phyloP scores from a whole-genome alignment of 2,888 invertebrate species.

The Mamestra brassicae region DNA sequence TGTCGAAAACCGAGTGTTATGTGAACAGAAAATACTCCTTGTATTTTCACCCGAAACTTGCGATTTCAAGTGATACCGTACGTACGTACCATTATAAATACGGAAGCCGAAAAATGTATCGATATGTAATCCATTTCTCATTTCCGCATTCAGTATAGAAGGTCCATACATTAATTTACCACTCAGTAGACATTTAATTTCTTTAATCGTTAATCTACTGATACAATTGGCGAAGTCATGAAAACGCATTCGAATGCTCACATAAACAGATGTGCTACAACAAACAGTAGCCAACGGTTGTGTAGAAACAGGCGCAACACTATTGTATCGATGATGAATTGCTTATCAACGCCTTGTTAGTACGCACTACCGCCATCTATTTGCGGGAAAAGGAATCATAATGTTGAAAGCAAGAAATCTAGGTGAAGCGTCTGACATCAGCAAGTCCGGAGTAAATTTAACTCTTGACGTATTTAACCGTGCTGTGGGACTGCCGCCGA shows the following conservation, averaged over 20 bases:
- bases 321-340: constrained; percentile 58
- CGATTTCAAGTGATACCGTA: constrained; percentile 36
- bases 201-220: neutral
- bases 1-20: constrained; percentile 46
- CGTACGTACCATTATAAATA: constrained; percentile 37
- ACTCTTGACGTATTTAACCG: constrained; percentile 87
- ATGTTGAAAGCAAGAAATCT: constrained; percentile 83
- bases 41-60: constrained; percentile 25
- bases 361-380: constrained; percentile 84
- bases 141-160: constrained; percentile 40
- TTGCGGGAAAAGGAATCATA: constrained; percentile 79
- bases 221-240: constrained; percentile 25
- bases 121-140: constrained; percentile 29
- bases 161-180: neutral
- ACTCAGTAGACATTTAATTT: neutral
- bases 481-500: constrained; percentile 73
- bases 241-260: constrained; percentile 23
- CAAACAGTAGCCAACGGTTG: constrained; percentile 32
- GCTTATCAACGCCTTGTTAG: constrained; percentile 73
- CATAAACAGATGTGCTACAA: constrained; percentile 32
- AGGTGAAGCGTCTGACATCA: constrained; percentile 90
- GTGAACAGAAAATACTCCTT: constrained; percentile 48
- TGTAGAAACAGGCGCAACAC: constrained; percentile 34
- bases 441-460: constrained; percentile 87
- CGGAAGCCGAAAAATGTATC: constrained; percentile 10